Conservation (phyloP, 2,797 vertebrate species). For the Poeciliopsis paucimaculata region DNA sequence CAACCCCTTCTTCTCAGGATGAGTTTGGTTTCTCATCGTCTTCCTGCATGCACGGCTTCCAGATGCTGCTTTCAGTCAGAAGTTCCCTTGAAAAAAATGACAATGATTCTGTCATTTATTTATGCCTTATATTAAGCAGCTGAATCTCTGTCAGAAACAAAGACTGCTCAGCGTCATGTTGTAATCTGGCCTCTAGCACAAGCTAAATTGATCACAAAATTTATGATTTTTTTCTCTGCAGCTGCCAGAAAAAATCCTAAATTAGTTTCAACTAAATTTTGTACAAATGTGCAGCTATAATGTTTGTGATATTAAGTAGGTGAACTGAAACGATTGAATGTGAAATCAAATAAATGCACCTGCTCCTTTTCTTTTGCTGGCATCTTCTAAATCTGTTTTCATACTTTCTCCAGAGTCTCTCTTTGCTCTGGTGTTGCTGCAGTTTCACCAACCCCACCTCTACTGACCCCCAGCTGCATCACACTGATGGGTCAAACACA, state of each 20-base stretch:
- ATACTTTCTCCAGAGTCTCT: slow-evolving; percentile 47
- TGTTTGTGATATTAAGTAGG: not conserved
- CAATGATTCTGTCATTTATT: slow-evolving; percentile 10
- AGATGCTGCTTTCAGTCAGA: slow-evolving; percentile 20
- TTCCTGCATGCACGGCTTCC: slow-evolving; percentile 9
- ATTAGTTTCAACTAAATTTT: not conserved
- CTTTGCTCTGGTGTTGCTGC: slow-evolving; percentile 40
- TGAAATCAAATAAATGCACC: slow-evolving; percentile 15
- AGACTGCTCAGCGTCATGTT: not conserved
- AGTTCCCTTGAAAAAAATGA: not conserved
- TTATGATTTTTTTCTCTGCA: not conserved
- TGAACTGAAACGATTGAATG: slow-evolving; percentile 16
- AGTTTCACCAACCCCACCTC: slow-evolving; percentile 64
- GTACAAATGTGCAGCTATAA: not conserved
- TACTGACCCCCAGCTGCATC: slow-evolving; percentile 18
- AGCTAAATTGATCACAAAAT: not conserved
- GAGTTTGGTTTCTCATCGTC: slow-evolving; percentile 18
- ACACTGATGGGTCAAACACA: slow-evolving; percentile 5
- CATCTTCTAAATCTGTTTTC: slow-evolving; percentile 39
- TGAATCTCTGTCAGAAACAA: not conserved
- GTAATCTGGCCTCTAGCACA: not conserved
- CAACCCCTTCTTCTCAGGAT: slow-evolving; percentile 33
- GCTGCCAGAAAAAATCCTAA: not conserved
- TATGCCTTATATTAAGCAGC: not conserved
- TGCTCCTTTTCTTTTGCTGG: not conserved